A percentile compares a stretch with the other conserved stretches of the same genome.
Evolutionary conservation across 1,140 invertebrate genomes (phyloP).

Genomic region (Diuraphis noxia): DNA sequence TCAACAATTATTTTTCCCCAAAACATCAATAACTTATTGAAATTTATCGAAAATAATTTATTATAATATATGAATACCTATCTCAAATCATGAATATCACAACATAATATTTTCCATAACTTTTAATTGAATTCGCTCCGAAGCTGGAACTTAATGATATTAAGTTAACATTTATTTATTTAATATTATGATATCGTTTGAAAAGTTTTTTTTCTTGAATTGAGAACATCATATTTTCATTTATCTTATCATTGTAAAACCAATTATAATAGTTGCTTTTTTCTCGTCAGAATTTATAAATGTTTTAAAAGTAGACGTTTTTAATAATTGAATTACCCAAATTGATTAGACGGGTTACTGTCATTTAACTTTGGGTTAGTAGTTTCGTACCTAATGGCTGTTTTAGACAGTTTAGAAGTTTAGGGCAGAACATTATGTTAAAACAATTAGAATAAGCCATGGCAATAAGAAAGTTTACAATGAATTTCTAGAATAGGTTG

Average conservation of each 20-base stretch:
- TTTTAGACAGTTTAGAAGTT: not conserved
- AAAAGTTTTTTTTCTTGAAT: not conserved
- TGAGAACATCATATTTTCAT: not conserved
- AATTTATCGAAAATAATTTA: not conserved
- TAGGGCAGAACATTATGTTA: not conserved
- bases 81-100: too few relatives aligned
- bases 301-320: not conserved
- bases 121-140: not conserved
- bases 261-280: not conserved
- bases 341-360: not conserved
- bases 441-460: not conserved
- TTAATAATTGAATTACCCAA: conserved; percentile 5
- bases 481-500: not conserved
- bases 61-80: too few relatives aligned
- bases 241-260: not conserved
- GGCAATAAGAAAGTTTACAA: not conserved
- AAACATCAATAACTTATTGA: not conserved
- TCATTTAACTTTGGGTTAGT: not conserved
- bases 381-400: not conserved
- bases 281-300: not conserved
- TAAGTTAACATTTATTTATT: not conserved
- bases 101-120: not conserved
- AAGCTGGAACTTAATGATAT: not conserved
- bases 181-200: not conserved
- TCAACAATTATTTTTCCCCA: too few relatives aligned